Percentiles rank a stretch among this genome's conserved stretches.
phyloP scores from a whole-genome alignment of 2,888 invertebrate genomes.

The Temnothorax unifasciatus region DNA sequence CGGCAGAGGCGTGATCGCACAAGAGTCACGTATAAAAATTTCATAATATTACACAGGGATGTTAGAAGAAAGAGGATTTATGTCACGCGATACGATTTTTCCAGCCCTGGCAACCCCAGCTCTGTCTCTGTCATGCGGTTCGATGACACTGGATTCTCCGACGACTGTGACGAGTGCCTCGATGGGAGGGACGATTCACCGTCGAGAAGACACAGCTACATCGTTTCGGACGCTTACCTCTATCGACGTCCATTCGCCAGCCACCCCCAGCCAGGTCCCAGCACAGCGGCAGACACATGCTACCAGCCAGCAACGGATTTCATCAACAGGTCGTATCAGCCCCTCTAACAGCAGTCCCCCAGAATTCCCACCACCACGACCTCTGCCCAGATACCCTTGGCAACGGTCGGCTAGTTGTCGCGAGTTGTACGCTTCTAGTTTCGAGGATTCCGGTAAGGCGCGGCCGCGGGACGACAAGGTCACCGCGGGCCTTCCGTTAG shows the following conservation, averaged over 20 bases:
- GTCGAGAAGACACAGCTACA: constrained; percentile 89
- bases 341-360: constrained; percentile 86
- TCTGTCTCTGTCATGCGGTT: constrained; percentile 88
- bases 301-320: constrained; percentile 83
- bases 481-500: constrained; percentile 71
- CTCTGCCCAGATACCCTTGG: constrained; percentile 88
- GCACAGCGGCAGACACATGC: constrained; percentile 78
- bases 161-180: constrained; percentile 89
- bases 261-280: constrained; percentile 87
- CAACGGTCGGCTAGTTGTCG: constrained; percentile 94
- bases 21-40: constrained; percentile 6
- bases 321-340: constrained; percentile 86
- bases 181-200: constrained; percentile 89
- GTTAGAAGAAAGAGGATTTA: neutral
- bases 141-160: constrained; percentile 94
- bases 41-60: neutral
- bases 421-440: constrained; percentile 93
- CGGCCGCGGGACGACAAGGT: constrained; percentile 86
- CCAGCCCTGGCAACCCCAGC: constrained; percentile 85
- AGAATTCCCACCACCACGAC: constrained; percentile 86
- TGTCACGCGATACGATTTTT: constrained; percentile 49
- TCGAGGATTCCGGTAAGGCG: constrained; percentile 90
- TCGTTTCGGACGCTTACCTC: constrained; percentile 88
- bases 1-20: neutral
- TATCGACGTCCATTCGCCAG: constrained; percentile 87